Evolutionary conservation across 1,140 invertebrate genomes (phyloP), one percentile per base, ranked within the genome.

Genomic region (Callitettix versicolor): DNA sequence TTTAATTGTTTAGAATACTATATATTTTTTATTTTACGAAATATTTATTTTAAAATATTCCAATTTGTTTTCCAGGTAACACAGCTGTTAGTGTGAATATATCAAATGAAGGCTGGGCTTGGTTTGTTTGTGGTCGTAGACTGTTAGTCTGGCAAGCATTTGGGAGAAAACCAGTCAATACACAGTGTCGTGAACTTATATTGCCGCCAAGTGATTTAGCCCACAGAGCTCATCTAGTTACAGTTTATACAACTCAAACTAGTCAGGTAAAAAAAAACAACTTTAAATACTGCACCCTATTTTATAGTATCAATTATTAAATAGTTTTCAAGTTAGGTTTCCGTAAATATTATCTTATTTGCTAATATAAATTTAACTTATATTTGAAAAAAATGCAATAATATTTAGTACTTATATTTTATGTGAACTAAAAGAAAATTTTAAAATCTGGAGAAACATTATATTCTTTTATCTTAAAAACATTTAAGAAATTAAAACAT

Each of bases 121-220:
- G 91, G 91, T 73, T 94, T 34, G 91, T 97, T 1, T 84, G 82
- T 65, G 89, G 88, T 0, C 77, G 91, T 5, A 79, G 86, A 55
- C 69, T 95, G 1, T 76, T 95, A 18, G 80, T 93, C 17, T 97
- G 94, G 94, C 84, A 86, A 65, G 56, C 66, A 64, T 64, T 69
- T 46, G 68, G 71, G 24, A 62, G 67, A 0, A 57, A 59, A 21
- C 58, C 65, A 26, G 69, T 69, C 56, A 72, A 70, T 20, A 77
- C 70, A 7, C 76, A 79, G 62, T 91, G 86, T 67, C 78, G 85
- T 57, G 91, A 96, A 67, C 70, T 97, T 2, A 83, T 83, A 2
- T 68, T 97, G 14, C 92, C 92, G 1, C 88, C 91, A 46, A 95
- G 90, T 67, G 92, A 95, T 69, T 73, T 96, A 14, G 86, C 87